These are phyloP conservation scores for Triplophysa rosa DNA, from an alignment of 2,113 vertebrate species.

Conservation along the genomic window DNA sequence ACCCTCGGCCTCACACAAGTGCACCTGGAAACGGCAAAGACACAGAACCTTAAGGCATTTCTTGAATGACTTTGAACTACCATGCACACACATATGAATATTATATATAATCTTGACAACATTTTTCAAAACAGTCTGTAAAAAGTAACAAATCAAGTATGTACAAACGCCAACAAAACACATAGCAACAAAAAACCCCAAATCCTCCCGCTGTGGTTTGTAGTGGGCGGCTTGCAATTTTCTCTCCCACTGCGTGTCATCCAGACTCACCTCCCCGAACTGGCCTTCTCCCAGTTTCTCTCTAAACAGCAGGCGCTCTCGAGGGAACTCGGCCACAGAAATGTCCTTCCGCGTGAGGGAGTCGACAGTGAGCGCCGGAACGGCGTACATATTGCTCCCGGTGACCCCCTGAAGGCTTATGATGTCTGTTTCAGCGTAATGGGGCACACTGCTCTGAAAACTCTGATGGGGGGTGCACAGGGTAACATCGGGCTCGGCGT, in stretches of 20 bases:
- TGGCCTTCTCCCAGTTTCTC: conserved; percentile 86
- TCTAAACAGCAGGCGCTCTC: conserved; percentile 76
- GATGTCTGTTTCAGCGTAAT: conserved; percentile 83
- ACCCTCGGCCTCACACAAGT: conserved; percentile 80
- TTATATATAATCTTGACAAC: no score
- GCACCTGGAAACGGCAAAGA: conserved; percentile 69
- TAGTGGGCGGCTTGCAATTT: neutral
- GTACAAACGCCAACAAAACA: neutral
- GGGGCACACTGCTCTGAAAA: conserved; percentile 79
- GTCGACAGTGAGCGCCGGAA: conserved; percentile 82
- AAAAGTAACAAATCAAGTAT: neutral
- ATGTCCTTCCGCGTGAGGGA: conserved; percentile 84
- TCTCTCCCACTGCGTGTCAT: neutral
- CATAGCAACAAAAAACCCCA: neutral
- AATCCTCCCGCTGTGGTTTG: neutral
- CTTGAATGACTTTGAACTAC: neutral
- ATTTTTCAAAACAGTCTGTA: neutral
- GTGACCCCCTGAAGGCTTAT: conserved; percentile 83
- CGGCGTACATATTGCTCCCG: conserved; percentile 84
- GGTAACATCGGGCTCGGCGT: conserved; percentile 81
- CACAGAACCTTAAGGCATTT: neutral
- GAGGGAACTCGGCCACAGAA: conserved; percentile 79
- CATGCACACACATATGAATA: neutral
- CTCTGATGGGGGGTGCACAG: conserved; percentile 83
- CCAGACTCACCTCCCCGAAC: conserved; percentile 78